Conservation (phyloP, 2,797 vertebrate species). For the Sebastolobus altivelis region DNA sequence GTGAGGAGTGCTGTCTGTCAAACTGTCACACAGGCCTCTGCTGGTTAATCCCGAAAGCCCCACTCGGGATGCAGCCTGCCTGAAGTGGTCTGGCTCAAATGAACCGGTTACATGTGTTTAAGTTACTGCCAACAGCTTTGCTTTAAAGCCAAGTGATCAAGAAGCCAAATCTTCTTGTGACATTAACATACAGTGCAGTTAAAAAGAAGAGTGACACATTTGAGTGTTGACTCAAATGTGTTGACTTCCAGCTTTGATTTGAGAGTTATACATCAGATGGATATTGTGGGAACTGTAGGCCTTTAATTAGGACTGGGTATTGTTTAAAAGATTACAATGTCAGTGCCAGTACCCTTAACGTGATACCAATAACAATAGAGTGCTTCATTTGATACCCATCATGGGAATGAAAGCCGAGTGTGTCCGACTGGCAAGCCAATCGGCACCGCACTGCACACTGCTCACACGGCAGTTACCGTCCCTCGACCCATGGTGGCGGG, state of each 20-base stretch:
- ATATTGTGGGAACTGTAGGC: not conserved
- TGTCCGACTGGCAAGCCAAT: not conserved
- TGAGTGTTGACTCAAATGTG: no score
- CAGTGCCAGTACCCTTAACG: not conserved
- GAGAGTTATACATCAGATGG: not conserved
- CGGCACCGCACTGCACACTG: no score
- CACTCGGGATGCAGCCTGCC: not conserved
- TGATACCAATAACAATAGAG: not conserved
- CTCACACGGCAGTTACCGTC: no score
- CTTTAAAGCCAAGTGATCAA: not conserved
- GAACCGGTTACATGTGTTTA: not conserved
- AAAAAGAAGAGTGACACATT: not conserved
- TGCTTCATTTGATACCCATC: not conserved
- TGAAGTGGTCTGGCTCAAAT: constrained; percentile 23
- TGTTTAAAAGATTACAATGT: not conserved
- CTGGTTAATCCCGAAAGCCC: constrained; percentile 15
- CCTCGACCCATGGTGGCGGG: no score
- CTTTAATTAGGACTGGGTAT: not conserved
- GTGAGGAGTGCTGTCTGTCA: constrained; percentile 29
- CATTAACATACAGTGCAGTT: not conserved
- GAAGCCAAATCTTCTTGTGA: not conserved
- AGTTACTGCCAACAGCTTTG: not conserved
- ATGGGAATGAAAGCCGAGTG: not conserved
- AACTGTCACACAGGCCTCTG: constrained; percentile 16
- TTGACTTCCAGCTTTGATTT: not conserved